Evolutionary conservation across 2,888 invertebrate species (phyloP).

Genomic region (Lordiphosa fenestrarum): DNA sequence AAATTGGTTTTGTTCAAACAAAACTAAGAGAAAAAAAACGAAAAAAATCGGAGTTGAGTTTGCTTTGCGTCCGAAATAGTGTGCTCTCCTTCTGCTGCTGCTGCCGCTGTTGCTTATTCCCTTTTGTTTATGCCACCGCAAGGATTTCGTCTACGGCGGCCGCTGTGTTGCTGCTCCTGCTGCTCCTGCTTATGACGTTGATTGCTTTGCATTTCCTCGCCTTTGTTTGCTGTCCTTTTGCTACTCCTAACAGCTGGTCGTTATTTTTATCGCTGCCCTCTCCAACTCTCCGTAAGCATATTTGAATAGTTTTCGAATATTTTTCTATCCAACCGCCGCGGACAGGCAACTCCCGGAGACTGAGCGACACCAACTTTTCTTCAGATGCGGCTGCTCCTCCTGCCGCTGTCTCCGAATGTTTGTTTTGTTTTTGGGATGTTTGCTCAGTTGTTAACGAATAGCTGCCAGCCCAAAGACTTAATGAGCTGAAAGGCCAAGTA

Average conservation of each 20-base stretch:
- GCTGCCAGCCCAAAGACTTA: conserved; percentile 80
- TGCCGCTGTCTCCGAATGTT: neutral
- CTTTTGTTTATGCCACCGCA: conserved; percentile 31
- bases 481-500: conserved; percentile 80
- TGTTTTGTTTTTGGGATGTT: conserved; percentile 34
- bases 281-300: conserved; percentile 39
- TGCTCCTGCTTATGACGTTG: conserved; percentile 63
- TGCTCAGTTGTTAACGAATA: conserved; percentile 80
- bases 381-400: conserved; percentile 13
- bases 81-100: conserved; percentile 16
- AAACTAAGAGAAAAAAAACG: conserved; percentile 7
- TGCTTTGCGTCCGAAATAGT: conserved; percentile 13
- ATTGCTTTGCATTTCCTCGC: conserved; percentile 69
- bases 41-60: conserved; percentile 22
- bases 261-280: conserved; percentile 1
- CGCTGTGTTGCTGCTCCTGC: conserved; percentile 25
- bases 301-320: conserved; percentile 55
- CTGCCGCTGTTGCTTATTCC: conserved; percentile 12
- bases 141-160: conserved; percentile 28
- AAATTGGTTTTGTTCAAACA: conserved; percentile 61
- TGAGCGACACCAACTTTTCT: conserved; percentile 30
- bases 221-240: conserved; percentile 35
- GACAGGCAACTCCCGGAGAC: too few relatives aligned
- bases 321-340: conserved; percentile 18
- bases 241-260: conserved; percentile 4